phyloP scores from a whole-genome alignment of 1,140 invertebrate genomes.

The Stegodyphus dumicola region DNA sequence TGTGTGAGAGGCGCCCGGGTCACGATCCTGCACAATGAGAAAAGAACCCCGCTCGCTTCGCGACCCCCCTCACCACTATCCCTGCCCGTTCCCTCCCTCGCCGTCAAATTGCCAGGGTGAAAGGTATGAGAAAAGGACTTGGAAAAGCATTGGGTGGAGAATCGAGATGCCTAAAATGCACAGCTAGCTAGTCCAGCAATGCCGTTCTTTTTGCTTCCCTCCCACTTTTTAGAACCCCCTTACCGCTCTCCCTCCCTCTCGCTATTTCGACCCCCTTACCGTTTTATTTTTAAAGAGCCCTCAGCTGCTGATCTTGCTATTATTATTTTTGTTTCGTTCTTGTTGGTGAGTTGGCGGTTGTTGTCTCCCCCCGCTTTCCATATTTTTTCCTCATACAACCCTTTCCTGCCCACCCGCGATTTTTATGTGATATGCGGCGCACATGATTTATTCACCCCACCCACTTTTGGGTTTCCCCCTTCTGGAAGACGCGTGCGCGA shows the following conservation, averaged over 20 bases:
- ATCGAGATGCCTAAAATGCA: constrained; percentile 15
- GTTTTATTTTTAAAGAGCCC: constrained; percentile 20
- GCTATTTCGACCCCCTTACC: neutral
- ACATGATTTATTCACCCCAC: no score
- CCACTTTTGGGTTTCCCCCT: no score
- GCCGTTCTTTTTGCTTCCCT: constrained; percentile 27
- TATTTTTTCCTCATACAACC: neutral
- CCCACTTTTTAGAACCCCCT: neutral
- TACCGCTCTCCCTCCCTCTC: constrained; percentile 5
- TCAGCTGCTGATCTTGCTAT: neutral
- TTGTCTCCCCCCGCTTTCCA: neutral
- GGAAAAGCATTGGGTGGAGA: constrained; percentile 15
- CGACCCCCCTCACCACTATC: neutral
- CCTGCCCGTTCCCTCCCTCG: neutral
- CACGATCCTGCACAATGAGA: constrained; percentile 32
- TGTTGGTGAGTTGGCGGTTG: neutral
- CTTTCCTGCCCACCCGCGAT: neutral
- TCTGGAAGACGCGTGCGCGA: no score
- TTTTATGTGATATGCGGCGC: neutral
- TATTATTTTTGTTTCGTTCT: constrained; percentile 7
- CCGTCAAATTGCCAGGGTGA: constrained; percentile 41
- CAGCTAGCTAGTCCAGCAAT: constrained; percentile 10
- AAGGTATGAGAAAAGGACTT: constrained; percentile 36
- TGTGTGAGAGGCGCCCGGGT: constrained; percentile 28
- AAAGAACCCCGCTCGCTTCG: neutral